Percentiles rank a stretch among this genome's conserved stretches.
These are phyloP conservation scores for Scomber scombrus DNA, from an alignment of 2,113 vertebrate species.

Conservation along the genomic window DNA sequence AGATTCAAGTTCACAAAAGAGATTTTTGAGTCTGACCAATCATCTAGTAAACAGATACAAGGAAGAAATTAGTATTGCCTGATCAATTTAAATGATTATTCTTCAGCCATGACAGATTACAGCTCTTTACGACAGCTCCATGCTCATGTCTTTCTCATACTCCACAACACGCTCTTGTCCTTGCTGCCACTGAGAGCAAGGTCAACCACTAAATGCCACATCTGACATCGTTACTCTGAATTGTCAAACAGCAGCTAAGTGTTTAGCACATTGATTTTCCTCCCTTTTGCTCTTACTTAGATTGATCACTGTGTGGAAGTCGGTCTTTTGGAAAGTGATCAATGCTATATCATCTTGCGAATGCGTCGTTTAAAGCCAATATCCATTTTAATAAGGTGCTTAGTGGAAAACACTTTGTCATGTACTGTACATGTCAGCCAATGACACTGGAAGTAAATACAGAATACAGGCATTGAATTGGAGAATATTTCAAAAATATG, in stretches of 20 bases:
- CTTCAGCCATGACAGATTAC: slow-evolving; percentile 3
- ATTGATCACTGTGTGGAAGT: slow-evolving; percentile 60
- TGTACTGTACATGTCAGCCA: slow-evolving; percentile 17
- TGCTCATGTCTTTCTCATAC: slow-evolving; percentile 7
- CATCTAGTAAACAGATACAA: not conserved
- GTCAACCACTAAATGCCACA: slow-evolving; percentile 62
- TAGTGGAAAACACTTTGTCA: slow-evolving; percentile 31
- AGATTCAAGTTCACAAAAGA: not conserved
- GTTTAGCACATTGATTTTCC: slow-evolving; percentile 71
- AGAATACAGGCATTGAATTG: not conserved
- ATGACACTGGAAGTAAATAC: not conserved
- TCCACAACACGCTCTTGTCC: slow-evolving; percentile 34
- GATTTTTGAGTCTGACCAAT: not conserved
- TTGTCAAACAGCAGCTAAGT: slow-evolving; percentile 60
- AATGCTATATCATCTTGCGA: slow-evolving; percentile 56
- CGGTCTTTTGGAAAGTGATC: slow-evolving; percentile 56
- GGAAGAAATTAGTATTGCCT: not conserved
- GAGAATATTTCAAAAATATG: not conserved
- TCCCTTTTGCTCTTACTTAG: slow-evolving; percentile 40
- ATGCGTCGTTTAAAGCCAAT: slow-evolving; percentile 62
- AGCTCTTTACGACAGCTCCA: slow-evolving; percentile 28
- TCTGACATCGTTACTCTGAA: slow-evolving; percentile 60
- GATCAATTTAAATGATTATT: slow-evolving; percentile 11
- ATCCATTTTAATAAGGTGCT: slow-evolving; percentile 27
- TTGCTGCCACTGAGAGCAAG: slow-evolving; percentile 50